Evolutionary conservation across 2,113 vertebrate species (phyloP), one percentile per base, ranked within the genome.

Genomic region (Rhadina sibilatrix): DNA sequence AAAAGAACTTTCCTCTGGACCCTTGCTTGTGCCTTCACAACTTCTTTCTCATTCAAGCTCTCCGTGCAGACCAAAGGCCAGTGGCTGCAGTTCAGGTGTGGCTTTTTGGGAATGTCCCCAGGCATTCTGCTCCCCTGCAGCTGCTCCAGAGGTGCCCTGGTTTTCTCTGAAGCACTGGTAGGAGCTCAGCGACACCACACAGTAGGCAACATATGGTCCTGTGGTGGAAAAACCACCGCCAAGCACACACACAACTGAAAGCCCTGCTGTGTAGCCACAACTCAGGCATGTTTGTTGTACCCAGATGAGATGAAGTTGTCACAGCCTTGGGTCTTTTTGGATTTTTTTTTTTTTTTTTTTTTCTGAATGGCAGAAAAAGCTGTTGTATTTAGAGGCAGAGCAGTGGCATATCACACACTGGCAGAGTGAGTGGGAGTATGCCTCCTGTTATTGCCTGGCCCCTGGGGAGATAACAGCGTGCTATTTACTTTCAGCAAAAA

Each of bases 401-500:
- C 86, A 65, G 60, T 75, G 57, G 69, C 46, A 15, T 87, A 92
- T 94, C 92, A 28, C 88, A 93, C 76, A 78, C 86, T 87, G 87
- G 85, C 56, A 83, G 83, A 81, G 68, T 93, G 88, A 95, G 95
- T 96, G 88, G 90, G 88, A 94, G 89, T 92, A 87, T 94, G 85
- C 80, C 90, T 96, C 72, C 85, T 94, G 72, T 88, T 96, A 93
- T 93, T 95, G 96, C 93, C 86, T 94, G 88, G 88, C 76, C 88
- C 77, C 96, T 66, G 72, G 80, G 72, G 93, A 95, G 94, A 94
- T 96, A 96, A 92, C 88, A 93, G 86, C 46, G 72, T 94, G 92
- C 88, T 97, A 69, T 94, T 97, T 96, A 87, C 96, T 94, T 90
- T 76, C 69, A 95, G 88, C 86, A 94, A 87, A 90, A 87, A 90